Evolutionary conservation across 2,113 vertebrate species (phyloP), one percentile per base, ranked within the genome.

Genomic region (Trematomus loennbergii): DNA sequence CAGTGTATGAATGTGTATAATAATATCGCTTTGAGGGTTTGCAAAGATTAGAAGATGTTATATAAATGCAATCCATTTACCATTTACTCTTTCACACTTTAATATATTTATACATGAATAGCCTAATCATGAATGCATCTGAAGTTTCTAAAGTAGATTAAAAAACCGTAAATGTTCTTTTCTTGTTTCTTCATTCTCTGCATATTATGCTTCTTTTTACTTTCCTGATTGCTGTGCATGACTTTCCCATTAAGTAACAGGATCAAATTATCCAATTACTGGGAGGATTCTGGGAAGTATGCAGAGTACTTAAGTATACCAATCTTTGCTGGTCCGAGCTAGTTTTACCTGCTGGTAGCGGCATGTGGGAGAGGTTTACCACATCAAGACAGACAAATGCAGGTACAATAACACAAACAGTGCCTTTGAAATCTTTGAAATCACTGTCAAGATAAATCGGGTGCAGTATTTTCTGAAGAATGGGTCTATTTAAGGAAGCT

Each of bases 401-500:
- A 78, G 48, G 17, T 15, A 52, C 20, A 50, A 12, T 13, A 36
- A 17, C 45, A 13, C 33, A 20, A 18, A 29, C 53, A 13, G 3
- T 2, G 16, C 58, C 40, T 63, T 62, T 68, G 17, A 46, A 46
- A 50, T 20, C n/a, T n/a, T 62, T 68, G 17, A 53, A 46, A 50
- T 20, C n/a, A 40, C 5, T 40, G 36, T n/a, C 15, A 62, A 10
- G 53, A 50, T 7, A 36, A 50, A 54, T 61, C 29, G 3, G 0
- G 7, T 13, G 9, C 12, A 58, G 60, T 29, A 46, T 29, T 12
- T 45, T 45, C 22, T n/a, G 7, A 59, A 62, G 36, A 67, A 55
- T 0, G 25, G 20, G 13, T 67, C 22, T 20, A 49, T 81, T 57
- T 45, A 40, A 58, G 72, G 61, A 73, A 13, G n/a, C 62, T 40